phyloP scores from a whole-genome alignment of 2,888 invertebrate species.

The Nipponacmea schrenckii region DNA sequence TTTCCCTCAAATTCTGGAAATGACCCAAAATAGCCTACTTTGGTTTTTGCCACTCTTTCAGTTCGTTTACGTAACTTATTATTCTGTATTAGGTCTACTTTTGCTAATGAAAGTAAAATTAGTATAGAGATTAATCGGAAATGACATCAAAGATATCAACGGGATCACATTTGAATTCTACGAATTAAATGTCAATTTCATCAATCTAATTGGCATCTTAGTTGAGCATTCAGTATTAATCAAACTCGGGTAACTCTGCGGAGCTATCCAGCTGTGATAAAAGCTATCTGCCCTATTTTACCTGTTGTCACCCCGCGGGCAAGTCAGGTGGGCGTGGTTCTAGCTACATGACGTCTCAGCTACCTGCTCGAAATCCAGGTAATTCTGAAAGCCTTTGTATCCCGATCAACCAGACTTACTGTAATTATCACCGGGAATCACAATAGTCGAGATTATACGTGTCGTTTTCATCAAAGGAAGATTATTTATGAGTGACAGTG shows the following conservation, averaged over 20 bases:
- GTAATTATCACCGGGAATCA: no score
- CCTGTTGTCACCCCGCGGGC: not conserved
- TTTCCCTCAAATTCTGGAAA: no score
- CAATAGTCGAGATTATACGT: no score
- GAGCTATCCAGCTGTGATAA: not conserved
- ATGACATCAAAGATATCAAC: slow-evolving; percentile 4
- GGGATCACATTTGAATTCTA: not conserved
- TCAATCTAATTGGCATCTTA: not conserved
- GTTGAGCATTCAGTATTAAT: slow-evolving; percentile 1
- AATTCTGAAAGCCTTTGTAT: not conserved
- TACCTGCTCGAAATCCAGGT: slow-evolving; percentile 6
- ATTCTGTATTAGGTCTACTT: no score
- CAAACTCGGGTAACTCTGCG: not conserved
- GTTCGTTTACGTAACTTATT: no score
- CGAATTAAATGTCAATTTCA: slow-evolving; percentile 2
- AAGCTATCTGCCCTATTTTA: slow-evolving; percentile 2
- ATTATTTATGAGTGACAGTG: no score
- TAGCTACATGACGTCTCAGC: not conserved
- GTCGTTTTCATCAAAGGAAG: no score
- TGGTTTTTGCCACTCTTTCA: no score
- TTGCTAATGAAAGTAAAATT: no score
- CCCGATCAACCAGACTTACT: no score
- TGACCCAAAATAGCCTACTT: no score
- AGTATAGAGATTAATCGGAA: not conserved
- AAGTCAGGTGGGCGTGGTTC: not conserved